phyloP scores from a whole-genome alignment of 2,888 invertebrate genomes.

The Ditylenchus weischeri region DNA sequence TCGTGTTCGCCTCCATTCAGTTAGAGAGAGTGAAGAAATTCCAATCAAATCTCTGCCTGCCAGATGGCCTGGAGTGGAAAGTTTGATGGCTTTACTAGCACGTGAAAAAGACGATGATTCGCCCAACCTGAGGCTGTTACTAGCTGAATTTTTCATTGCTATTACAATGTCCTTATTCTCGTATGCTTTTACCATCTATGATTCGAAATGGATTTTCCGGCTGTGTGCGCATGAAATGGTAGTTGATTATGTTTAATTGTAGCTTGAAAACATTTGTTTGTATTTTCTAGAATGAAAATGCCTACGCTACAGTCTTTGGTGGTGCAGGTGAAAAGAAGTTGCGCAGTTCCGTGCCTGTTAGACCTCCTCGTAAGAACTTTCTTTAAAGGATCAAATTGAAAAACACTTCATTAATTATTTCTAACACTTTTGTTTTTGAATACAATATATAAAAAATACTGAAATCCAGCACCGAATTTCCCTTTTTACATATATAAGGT shows the following conservation, averaged over 20 bases:
- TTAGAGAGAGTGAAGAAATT: slow-evolving; percentile 12
- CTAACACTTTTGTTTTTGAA: no score
- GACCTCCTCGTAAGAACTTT: slow-evolving; percentile 46
- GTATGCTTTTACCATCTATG: slow-evolving; percentile 86
- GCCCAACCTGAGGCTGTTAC: slow-evolving; percentile 73
- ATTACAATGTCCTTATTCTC: slow-evolving; percentile 77
- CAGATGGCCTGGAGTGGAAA: slow-evolving; percentile 83
- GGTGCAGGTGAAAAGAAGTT: slow-evolving; percentile 83
- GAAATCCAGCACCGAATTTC: no score
- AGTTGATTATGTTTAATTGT: no score
- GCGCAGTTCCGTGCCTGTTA: slow-evolving; percentile 32
- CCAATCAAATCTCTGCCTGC: slow-evolving; percentile 54
- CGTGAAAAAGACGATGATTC: slow-evolving; percentile 69
- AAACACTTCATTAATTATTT: no score
- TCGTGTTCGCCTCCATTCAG: slow-evolving; percentile 16
- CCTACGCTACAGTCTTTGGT: slow-evolving; percentile 81
- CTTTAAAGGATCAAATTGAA: no score
- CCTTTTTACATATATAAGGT: no score
- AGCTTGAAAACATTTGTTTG: no score
- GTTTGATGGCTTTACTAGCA: slow-evolving; percentile 80
- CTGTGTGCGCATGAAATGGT: slow-evolving; percentile 77
- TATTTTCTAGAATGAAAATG: slow-evolving; percentile 64
- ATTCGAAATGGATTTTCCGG: slow-evolving; percentile 81
- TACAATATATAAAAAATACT: no score
- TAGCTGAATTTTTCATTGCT: slow-evolving; percentile 88